phyloP scores from a whole-genome alignment of 2,797 vertebrate genomes.

The Furcifer pardalis region DNA sequence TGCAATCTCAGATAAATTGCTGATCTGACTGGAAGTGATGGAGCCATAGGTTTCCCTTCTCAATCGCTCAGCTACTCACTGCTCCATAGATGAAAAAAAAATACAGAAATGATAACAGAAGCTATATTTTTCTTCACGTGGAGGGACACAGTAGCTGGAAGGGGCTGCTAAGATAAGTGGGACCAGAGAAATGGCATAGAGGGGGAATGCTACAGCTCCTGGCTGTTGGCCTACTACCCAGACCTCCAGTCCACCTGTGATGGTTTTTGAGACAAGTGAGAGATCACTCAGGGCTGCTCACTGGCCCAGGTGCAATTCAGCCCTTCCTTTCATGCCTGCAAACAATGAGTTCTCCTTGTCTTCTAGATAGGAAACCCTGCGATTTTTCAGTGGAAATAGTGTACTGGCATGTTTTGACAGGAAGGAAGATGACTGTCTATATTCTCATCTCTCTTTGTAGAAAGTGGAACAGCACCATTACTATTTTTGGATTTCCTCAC shows the following conservation, averaged over 20 bases:
- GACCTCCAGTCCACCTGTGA: not conserved
- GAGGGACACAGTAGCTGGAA: not conserved
- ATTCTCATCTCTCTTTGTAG: conserved; percentile 48
- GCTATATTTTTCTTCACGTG: not conserved
- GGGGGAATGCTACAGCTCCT: not conserved
- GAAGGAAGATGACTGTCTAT: conserved; percentile 14
- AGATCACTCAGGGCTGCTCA: not conserved
- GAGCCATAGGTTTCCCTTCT: not conserved
- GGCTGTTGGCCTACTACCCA: not conserved
- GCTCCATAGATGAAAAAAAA: not conserved
- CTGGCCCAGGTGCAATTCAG: not conserved
- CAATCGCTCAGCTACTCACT: not conserved
- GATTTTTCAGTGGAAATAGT: not conserved
- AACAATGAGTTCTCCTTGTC: conserved; percentile 5
- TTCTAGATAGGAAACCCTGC: not conserved
- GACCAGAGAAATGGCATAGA: not conserved
- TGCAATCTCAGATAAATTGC: not conserved
- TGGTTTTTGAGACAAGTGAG: not conserved
- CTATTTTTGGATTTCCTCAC: conserved; percentile 67
- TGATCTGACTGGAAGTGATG: not conserved
- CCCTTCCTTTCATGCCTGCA: conserved; percentile 17
- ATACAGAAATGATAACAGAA: not conserved
- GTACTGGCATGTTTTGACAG: not conserved
- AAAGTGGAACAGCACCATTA: conserved; percentile 48
- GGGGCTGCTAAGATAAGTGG: not conserved